Conservation (phyloP, 2,113 vertebrate genomes). For the Lota lota region DNA sequence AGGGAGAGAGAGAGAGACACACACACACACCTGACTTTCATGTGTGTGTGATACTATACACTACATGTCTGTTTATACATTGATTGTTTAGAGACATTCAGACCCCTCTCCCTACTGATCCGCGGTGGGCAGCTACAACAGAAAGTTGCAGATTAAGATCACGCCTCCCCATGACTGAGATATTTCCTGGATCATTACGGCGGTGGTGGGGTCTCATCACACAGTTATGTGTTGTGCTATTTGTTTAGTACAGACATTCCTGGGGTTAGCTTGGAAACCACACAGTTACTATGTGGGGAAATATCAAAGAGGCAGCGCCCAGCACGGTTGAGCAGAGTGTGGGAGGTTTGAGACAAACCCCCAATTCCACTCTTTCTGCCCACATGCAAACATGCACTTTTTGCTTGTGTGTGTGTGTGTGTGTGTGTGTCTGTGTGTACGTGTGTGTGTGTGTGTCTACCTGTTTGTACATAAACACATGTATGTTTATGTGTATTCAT, state of each 20-base stretch:
- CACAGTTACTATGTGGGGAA: constrained; percentile 61
- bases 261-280: constrained; percentile 56
- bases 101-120: constrained; percentile 1
- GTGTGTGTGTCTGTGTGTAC: constrained; percentile 14
- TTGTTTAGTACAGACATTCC: constrained; percentile 63
- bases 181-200: constrained; percentile 43
- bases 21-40: no score
- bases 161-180: constrained; percentile 36
- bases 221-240: constrained; percentile 47
- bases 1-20: no score
- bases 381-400: constrained; percentile 29
- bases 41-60: no score
- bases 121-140: no score
- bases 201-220: constrained; percentile 23
- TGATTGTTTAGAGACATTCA: background rate
- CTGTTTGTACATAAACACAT: no score
- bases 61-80: no score
- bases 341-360: constrained; percentile 59
- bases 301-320: constrained; percentile 59
- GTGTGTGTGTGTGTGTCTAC: no score
- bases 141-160: constrained; percentile 28
- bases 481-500: no score
- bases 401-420: background rate
- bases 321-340: constrained; percentile 53
- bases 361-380: constrained; percentile 47